Base-by-base conservation (phyloP, 2,113 vertebrate genomes). In the Sinocyclocheilus grahami region DNA sequence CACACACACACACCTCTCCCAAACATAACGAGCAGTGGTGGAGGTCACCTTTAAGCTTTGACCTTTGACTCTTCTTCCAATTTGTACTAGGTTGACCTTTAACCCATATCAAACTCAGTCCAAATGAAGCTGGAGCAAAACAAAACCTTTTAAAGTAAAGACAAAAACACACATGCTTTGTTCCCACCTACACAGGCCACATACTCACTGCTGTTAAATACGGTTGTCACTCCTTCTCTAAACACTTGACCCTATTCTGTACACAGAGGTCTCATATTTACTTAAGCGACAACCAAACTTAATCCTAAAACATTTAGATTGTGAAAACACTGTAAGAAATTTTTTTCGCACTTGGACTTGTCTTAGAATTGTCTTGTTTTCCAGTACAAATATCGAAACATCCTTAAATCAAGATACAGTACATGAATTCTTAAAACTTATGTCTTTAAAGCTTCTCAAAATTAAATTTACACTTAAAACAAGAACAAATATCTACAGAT, bases 11-110 rank as follows among this genome's bases (percentile, higher is more conserved):
- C 22, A 27, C 16, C 3, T 13, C 51, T 18, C 48, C 16, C 76
- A 78, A 30, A 72, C 46, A 74, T 74, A 83, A 60, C 67, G 48
- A 74, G 69, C n/a, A 71, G 63, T n/a, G 0, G 71, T 55, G 62
- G 80, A 82, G 79, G 82, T 83, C 82, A 58, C 58, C 48, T 55
- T 58, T 53, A 71, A 72, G 82, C 20, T 39, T 53, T 74, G 46
- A 72, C 82, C 82, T 83, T 42, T 55, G 69, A 72, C 51, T 55
- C 48, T 10, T 74, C 13, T 51, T 58, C 30, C 48, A 39, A 74
- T 74, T 74, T 83, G 82, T 74, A 37, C 48, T 14, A 24, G 30
- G 51, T 58, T 74, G 82, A 74, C 67, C 30, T 74, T 83, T 83
- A 74, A 69, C 69, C 30, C 11, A 24, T 58, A 58, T 58, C 48